Evolutionary conservation across 2,797 vertebrate species (phyloP), one percentile per base, ranked within the genome.

Genomic region (Mionectes olivaceus): DNA sequence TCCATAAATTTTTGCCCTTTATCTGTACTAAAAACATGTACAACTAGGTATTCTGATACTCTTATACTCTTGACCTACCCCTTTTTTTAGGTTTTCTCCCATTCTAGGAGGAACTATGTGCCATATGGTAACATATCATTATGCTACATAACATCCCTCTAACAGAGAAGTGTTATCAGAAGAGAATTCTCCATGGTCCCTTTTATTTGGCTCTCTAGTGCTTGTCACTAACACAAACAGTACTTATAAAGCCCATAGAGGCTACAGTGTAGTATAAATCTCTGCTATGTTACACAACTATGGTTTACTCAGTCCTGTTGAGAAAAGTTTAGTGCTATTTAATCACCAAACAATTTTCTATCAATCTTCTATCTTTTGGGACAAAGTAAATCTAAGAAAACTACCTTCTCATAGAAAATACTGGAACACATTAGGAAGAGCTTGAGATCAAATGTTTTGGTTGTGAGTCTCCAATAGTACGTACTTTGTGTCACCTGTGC

Each of bases 211-310:
- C 33, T 85, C 24, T 19, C 18, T 43, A 35, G n/a, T 30, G 46
- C 33, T n/a, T 7, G 19, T 10, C 46, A 41, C 19, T 76, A 61
- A 50, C 8, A 75, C 2, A 75, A 49, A 25, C 15, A 81, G 68
- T 39, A 44, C 7, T 17, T 43, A 22, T 37, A 60, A 49, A 24
- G 12, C 10, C 30, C 74, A 41, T n/a, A 44, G 7, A 37, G 44
- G 7, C 7, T 37, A 71, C 2, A 8, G 17, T 0, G 0, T 1
- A 43, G 19, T 5, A 25, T 4, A 24, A 87, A 24, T 13, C 19
- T 75, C 74, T 81, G 23, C 61, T 33, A 4, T 37, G n/a, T 64
- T 32, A 81, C 37, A 68, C 1, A 2, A 28, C 14, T 79, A 6
- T 3, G 5, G 25, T 32, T 84, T 79, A 35, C 8, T 3, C n/a